Percentiles rank a stretch among this genome's conserved stretches.
phyloP scores from a whole-genome alignment of 2,888 invertebrate genomes.

The Chymomyza amoena region DNA sequence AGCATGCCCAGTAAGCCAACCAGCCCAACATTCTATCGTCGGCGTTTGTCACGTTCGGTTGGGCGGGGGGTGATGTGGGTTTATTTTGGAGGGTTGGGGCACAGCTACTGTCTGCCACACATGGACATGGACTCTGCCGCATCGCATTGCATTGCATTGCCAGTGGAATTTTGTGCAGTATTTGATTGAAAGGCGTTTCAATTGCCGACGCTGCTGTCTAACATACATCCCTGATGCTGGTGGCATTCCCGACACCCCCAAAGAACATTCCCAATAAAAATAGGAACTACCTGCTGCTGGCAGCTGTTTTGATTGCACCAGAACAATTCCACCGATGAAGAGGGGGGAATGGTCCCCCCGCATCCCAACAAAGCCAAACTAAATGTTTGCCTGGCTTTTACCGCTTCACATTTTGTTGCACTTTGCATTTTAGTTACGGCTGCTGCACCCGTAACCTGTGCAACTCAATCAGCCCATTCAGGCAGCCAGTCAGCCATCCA shows the following conservation, averaged over 20 bases:
- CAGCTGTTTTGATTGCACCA: constrained; percentile 1
- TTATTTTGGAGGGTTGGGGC: neutral
- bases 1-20: neutral
- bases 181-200: constrained; percentile 66
- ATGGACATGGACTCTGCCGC: neutral
- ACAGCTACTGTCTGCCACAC: neutral
- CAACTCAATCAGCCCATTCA: constrained; percentile 35
- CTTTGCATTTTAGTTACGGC: neutral
- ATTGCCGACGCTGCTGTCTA: constrained; percentile 26
- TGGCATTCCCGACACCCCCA: neutral
- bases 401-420: constrained; percentile 22
- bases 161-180: constrained; percentile 27
- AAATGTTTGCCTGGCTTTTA: constrained; percentile 33
- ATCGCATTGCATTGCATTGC: neutral
- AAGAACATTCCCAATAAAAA: neutral
- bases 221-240: neutral
- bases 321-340: neutral
- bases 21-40: constrained; percentile 51
- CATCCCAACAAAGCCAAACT: neutral
- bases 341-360: too few relatives aligned
- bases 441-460: neutral
- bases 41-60: constrained; percentile 55
- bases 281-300: neutral
- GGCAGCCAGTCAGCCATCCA: constrained; percentile 29
- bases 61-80: constrained; percentile 46